These are phyloP conservation scores for Thermophis baileyi DNA, from an alignment of 2,113 vertebrate genomes.

Conservation along the genomic window DNA sequence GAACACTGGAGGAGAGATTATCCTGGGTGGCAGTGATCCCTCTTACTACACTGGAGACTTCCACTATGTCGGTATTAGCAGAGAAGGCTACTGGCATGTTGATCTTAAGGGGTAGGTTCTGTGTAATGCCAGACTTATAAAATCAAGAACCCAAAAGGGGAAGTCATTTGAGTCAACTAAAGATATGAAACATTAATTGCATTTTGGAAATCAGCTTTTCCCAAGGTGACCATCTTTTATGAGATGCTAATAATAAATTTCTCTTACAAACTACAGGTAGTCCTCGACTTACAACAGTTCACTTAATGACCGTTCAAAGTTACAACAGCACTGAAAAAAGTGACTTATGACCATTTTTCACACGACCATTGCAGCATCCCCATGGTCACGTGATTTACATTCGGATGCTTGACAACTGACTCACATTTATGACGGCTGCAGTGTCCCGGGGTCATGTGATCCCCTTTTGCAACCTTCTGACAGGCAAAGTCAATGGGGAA, in stretches of 20 bases:
- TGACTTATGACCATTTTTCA: too few species aligned
- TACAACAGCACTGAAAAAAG: too few species aligned
- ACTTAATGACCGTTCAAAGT: too few species aligned
- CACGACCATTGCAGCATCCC: too few species aligned
- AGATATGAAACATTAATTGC: background rate
- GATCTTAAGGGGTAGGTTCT: slow-evolving; percentile 85
- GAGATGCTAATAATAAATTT: background rate
- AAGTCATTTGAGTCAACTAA: background rate
- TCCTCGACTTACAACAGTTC: too few species aligned
- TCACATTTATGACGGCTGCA: too few species aligned
- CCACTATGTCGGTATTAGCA: slow-evolving; percentile 81
- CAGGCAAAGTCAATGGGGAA: too few species aligned
- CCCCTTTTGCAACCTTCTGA: too few species aligned
- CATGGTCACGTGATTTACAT: too few species aligned
- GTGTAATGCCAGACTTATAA: background rate
- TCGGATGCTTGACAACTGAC: too few species aligned
- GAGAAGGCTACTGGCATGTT: slow-evolving; percentile 87
- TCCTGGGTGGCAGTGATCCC: slow-evolving; percentile 90
- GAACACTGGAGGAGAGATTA: slow-evolving; percentile 85
- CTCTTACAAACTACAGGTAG: background rate
- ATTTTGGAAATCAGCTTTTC: background rate
- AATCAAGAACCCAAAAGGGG: background rate
- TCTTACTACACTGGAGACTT: slow-evolving; percentile 87
- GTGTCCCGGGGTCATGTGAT: too few species aligned
- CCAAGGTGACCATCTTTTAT: background rate